Evolutionary conservation across 2,113 vertebrate species (phyloP), one percentile per base, ranked within the genome.

Genomic region (Pollachius pollachius): DNA sequence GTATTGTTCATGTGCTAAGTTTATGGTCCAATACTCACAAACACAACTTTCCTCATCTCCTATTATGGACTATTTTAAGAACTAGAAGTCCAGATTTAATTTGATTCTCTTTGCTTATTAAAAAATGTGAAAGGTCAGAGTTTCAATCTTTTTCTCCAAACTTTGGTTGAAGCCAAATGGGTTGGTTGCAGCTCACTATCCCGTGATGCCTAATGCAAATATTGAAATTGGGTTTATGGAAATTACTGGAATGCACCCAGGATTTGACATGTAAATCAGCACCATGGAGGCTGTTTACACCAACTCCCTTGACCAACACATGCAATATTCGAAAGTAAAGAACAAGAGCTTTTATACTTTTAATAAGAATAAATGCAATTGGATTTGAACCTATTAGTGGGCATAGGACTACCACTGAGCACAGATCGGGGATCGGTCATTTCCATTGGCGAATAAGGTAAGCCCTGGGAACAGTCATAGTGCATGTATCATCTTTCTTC

Each of bases 201-300:
- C 77, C 66, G 73, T 85, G 81, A 85, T 81, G 83, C 79, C 71
- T 67, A 71, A 90, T 92, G 91, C 90, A 92, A 92, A 92, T 92
- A 89, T 91, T 92, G 86, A 91, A 92, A 93, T 90, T 77, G 75
- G 65, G 85, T 68, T 86, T 93, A 94, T 93, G 92, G 88, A 94
- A 93, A 93, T 92, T 77, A 74, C 79, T 87, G 81, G 78, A 68
- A 91, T 90, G 87, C 87, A 88, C 70, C 81, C 81, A 81, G 82
- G 80, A 88, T 91, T 92, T 90, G 91, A 78, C 87, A 92, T 92
- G 90, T 92, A 93, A 93, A 93, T 75, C 85, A 92, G 87, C 66
- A 11, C 74, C 70, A 65, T 68, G 70, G 70, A 77, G 83, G 81
- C 88, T 79, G 80, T 82, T 76, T 66, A 78, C 78, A 71, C 74